These are phyloP conservation scores for Leptopilina drosophilae DNA, from an alignment of 2,888 invertebrate genomes.

Conservation along the genomic window DNA sequence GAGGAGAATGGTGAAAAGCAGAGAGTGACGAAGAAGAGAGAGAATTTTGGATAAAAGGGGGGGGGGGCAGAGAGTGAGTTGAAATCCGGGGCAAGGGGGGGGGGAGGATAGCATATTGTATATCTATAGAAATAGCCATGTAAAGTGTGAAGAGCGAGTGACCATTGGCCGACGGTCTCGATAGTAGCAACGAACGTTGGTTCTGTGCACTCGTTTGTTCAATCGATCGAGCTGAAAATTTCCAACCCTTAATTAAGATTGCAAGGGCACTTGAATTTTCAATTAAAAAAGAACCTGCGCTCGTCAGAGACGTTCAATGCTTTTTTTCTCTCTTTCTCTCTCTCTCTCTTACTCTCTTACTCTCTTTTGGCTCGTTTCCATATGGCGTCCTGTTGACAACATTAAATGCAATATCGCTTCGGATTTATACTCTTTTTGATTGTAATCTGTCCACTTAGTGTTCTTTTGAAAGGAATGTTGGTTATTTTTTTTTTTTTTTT, in stretches of 20 bases:
- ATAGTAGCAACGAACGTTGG: constrained; percentile 50
- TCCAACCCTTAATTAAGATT: constrained; percentile 73
- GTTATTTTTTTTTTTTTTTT: background rate
- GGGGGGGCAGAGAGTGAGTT: too few relatives aligned
- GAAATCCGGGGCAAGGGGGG: background rate
- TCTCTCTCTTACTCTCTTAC: too few relatives aligned
- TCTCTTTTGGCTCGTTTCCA: constrained; percentile 49
- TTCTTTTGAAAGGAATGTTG: background rate
- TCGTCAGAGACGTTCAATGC: constrained; percentile 4
- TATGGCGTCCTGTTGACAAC: constrained; percentile 56
- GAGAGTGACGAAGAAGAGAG: constrained; percentile 26
- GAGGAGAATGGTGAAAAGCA: constrained; percentile 28
- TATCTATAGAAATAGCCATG: constrained; percentile 55
- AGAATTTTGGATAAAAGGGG: constrained; percentile 29
- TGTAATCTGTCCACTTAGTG: constrained; percentile 32
- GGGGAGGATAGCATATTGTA: background rate
- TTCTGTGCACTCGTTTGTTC: constrained; percentile 65
- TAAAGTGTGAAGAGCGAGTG: constrained; percentile 52
- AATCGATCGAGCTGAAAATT: constrained; percentile 71
- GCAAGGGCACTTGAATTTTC: constrained; percentile 71
- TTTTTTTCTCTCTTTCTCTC: too few relatives aligned
- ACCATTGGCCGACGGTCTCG: constrained; percentile 61
- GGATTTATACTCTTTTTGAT: constrained; percentile 17
- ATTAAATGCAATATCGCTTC: constrained; percentile 65
- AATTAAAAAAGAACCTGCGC: constrained; percentile 63